A percentile compares a stretch with the other conserved stretches of the same genome.
phyloP scores from a whole-genome alignment of 1,140 invertebrate species.

The Drosophila arawakana region DNA sequence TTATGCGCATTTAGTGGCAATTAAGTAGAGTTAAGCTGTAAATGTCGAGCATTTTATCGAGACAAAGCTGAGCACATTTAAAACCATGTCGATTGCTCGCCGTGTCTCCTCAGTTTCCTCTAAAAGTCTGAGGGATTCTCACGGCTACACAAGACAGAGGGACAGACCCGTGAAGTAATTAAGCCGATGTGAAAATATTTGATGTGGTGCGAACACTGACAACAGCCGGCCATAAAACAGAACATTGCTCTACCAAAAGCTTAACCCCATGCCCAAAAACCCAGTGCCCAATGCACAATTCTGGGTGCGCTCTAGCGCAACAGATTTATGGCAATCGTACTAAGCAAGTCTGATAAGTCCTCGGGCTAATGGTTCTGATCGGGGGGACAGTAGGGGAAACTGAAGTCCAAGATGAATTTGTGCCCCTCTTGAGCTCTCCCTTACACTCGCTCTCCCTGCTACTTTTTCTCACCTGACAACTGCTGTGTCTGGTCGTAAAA shows the following conservation, averaged over 20 bases:
- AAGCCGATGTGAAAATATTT: slow-evolving; percentile 74
- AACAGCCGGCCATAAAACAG: slow-evolving; percentile 72
- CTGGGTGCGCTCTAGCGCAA: slow-evolving; percentile 37
- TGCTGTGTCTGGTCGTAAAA: slow-evolving; percentile 41
- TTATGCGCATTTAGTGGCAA: slow-evolving; percentile 71
- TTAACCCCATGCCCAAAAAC: slow-evolving; percentile 40
- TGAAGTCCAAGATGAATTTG: neutral
- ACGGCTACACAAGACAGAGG: neutral
- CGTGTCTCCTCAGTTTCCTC: neutral
- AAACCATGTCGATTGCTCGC: slow-evolving; percentile 26
- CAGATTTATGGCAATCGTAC: slow-evolving; percentile 72
- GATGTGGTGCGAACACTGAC: slow-evolving; percentile 72
- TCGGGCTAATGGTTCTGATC: slow-evolving; percentile 9
- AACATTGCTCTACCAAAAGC: slow-evolving; percentile 46
- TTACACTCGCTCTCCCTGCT: too few species aligned
- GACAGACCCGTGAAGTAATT: slow-evolving; percentile 49
- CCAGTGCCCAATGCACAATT: slow-evolving; percentile 16
- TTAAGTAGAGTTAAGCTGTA: slow-evolving; percentile 64
- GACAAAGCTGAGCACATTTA: slow-evolving; percentile 14
- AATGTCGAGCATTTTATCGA: slow-evolving; percentile 34
- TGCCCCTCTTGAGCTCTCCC: too few species aligned
- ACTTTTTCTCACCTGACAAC: slow-evolving; percentile 63
- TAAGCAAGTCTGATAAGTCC: slow-evolving; percentile 12
- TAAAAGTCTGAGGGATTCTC: neutral
- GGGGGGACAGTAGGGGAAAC: slow-evolving; percentile 21